Evolutionary conservation across 92 coral and sea anemone genomes (phyloP).

Genomic region (Diadumene lineata): DNA sequence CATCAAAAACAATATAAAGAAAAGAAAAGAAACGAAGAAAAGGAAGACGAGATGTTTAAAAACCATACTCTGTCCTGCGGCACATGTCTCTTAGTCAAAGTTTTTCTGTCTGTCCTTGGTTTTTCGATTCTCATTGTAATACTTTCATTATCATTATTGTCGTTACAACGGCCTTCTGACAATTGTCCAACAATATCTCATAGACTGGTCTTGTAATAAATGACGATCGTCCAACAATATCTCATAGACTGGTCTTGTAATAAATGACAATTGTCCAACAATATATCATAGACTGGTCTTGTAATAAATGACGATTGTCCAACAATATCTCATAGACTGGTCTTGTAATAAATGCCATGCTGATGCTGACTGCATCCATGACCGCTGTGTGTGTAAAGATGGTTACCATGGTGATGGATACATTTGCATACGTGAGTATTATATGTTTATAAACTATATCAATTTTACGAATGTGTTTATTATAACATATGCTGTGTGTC

Average conservation of each 20-base stretch:
- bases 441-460: background rate
- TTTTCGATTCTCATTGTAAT: background rate
- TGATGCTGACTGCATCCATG: slow-evolving; percentile 72
- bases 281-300: slow-evolving; percentile 49
- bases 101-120: too few relatives aligned
- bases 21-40: too few relatives aligned
- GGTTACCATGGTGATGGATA: slow-evolving; percentile 86
- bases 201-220: too few relatives aligned
- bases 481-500: too few relatives aligned
- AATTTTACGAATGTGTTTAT: background rate
- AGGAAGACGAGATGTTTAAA: too few relatives aligned
- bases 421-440: slow-evolving; percentile 61
- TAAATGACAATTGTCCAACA: background rate
- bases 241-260: too few relatives aligned
- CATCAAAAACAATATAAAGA: too few relatives aligned
- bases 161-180: background rate
- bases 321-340: slow-evolving; percentile 41
- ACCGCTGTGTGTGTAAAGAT: slow-evolving; percentile 70
- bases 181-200: background rate
- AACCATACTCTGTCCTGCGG: too few relatives aligned
- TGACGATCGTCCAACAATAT: background rate
- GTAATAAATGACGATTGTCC: background rate
- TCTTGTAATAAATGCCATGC: slow-evolving; percentile 66
- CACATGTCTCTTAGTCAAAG: too few relatives aligned
- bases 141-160: background rate